Percentiles rank a stretch among this genome's conserved stretches.
Evolutionary conservation across 2,888 invertebrate genomes (phyloP).

Genomic region (Phaedon cochleariae): DNA sequence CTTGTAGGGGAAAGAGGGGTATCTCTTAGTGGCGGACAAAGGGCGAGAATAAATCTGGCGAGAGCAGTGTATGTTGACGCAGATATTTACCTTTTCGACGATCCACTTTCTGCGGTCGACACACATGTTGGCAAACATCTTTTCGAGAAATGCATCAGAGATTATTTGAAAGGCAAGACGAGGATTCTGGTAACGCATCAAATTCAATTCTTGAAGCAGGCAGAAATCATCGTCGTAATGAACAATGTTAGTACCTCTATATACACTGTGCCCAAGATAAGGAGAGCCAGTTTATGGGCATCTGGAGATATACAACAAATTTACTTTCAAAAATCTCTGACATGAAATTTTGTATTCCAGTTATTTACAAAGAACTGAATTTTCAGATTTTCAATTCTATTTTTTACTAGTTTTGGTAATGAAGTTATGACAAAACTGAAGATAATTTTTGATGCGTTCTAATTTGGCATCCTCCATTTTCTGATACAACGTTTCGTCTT

Average conservation of each 20-base stretch:
- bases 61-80: slow-evolving; percentile 80
- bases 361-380: too few species aligned
- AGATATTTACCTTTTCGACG: slow-evolving; percentile 80
- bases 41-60: slow-evolving; percentile 79
- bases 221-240: slow-evolving; percentile 71
- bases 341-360: too few species aligned
- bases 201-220: slow-evolving; percentile 76
- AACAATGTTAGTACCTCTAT: slow-evolving; percentile 63
- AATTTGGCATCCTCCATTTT: too few species aligned
- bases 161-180: slow-evolving; percentile 68
- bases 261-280: too few species aligned
- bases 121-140: slow-evolving; percentile 78
- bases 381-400: too few species aligned
- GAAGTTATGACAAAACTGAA: too few species aligned
- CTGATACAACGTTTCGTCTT: too few species aligned
- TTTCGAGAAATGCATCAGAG: slow-evolving; percentile 75
- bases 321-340: too few species aligned
- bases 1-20: slow-evolving; percentile 81
- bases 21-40: slow-evolving; percentile 81
- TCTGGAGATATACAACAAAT: too few species aligned
- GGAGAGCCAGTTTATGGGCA: too few species aligned
- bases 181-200: slow-evolving; percentile 86
- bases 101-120: slow-evolving; percentile 83
- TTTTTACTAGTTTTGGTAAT: too few species aligned
- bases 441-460: too few species aligned